Percentiles rank a stretch among this genome's conserved stretches.
These are phyloP conservation scores for Acanthisitta chloris DNA, from an alignment of 2,113 vertebrate genomes.

Conservation along the genomic window DNA sequence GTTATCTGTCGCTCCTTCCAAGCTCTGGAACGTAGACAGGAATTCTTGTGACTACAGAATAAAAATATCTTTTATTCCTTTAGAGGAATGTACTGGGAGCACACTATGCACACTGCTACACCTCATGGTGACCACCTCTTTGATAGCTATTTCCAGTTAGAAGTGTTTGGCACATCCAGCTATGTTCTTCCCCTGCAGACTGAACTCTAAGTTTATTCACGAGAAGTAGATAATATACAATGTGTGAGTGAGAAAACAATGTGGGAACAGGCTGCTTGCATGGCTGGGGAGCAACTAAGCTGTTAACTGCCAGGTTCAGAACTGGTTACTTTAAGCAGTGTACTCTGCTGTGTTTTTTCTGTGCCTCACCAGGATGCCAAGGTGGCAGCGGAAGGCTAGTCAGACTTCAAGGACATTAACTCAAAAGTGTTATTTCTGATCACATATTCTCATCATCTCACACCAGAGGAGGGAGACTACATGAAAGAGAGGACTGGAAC, in stretches of 20 bases:
- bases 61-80: constrained; percentile 54
- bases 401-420: neutral
- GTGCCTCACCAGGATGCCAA: neutral
- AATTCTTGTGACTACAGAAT: neutral
- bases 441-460: neutral
- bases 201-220: neutral
- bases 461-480: neutral
- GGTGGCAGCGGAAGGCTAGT: neutral
- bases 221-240: neutral
- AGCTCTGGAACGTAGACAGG: neutral
- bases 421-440: neutral
- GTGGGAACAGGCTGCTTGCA: neutral
- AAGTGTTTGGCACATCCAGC: neutral
- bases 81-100: neutral
- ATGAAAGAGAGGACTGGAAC: neutral
- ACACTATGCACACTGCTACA: neutral
- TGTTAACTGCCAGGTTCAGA: neutral
- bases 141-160: neutral
- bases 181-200: neutral
- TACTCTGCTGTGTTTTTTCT: neutral
- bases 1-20: neutral
- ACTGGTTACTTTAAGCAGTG: neutral
- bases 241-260: neutral
- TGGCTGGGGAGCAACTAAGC: neutral
- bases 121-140: neutral